Base-by-base conservation (phyloP, 1,140 invertebrate species). In the Zaprionus gabonicus region DNA sequence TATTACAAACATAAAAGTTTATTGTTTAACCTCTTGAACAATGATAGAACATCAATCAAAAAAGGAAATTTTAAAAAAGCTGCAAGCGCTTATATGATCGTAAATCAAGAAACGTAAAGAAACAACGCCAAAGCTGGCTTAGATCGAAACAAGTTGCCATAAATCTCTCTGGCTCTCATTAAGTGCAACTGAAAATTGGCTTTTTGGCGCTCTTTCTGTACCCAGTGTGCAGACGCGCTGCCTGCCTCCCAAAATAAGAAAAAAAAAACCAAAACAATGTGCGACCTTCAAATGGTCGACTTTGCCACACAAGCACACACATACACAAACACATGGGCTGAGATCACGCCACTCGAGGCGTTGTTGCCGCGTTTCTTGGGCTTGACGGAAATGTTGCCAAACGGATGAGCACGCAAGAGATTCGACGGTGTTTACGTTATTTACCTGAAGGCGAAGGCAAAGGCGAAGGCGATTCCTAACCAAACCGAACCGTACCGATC, bases 241-340 rank as follows among this genome's bases (percentile, higher is more conserved):
- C 55, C 41, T 38, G 15, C 44, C 62, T 31, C 53, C 65, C 41
- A 55, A 49, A 57, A 38, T 34, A 34, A 34, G 9, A 34, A 67
- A 20, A 28, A n/a, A 28, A 49, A 53, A 25, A 34, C n/a, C 20
- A 62, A 78, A 71, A 71, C 81, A 65, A 68, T 76, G 74, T 60
- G 60, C 78, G 84, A 88, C 84, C 84, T 88, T 88, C 84, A 88
- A 90, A 88, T 71, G 81, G 78, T 69, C 65, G 49, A 63, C 58
- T 65, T 53, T 53, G 60, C 69, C 72, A 72, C 62, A 76, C 76
- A 84, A 63, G 57, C 28, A 71, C 65, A 59, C 57, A 73, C 46
- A 76, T 23, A 57, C 49, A 67, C 7, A 46, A 15, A 62, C 34
- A 74, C 55, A 56, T 78, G 55, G 23, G 55, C 9, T 58, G 62